Evolutionary conservation across 2,888 invertebrate genomes (phyloP).

Genomic region (Pristionchus entomophagus): DNA sequence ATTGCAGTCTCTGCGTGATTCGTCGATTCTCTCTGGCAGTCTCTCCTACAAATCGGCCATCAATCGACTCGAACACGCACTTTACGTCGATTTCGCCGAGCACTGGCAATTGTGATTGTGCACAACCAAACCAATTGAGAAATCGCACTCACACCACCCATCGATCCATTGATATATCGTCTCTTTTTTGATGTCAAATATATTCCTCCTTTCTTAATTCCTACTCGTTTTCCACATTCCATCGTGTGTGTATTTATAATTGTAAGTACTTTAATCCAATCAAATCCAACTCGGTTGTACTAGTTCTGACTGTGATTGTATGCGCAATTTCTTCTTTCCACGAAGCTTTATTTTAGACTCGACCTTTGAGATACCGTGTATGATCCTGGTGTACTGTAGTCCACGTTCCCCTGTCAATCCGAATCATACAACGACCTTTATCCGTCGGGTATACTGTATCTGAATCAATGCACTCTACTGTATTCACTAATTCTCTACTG

Average conservation of each 20-base stretch:
- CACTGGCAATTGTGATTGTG: conserved; percentile 70
- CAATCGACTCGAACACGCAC: conserved; percentile 68
- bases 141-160: not conserved
- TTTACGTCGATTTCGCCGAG: conserved; percentile 75
- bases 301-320: conserved; percentile 37
- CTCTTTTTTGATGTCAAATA: not conserved
- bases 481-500: conserved; percentile 21
- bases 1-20: conserved; percentile 58
- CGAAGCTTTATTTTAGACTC: conserved; percentile 19
- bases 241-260: not conserved
- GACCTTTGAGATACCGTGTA: conserved; percentile 20
- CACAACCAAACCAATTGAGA: not conserved
- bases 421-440: conserved; percentile 30
- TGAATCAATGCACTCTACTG: conserved; percentile 24
- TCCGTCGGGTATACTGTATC: conserved; percentile 36
- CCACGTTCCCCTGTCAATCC: not conserved
- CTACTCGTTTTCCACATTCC: conserved; percentile 9
- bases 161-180: not conserved
- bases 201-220: not conserved
- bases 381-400: conserved; percentile 12
- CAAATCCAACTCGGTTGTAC: conserved; percentile 28
- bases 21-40: conserved; percentile 66
- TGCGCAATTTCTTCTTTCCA: conserved; percentile 22
- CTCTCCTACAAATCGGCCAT: conserved; percentile 69
- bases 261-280: conserved; percentile 21